phyloP scores from a whole-genome alignment of 2,888 invertebrate species.

The Drosophila yooni region DNA sequence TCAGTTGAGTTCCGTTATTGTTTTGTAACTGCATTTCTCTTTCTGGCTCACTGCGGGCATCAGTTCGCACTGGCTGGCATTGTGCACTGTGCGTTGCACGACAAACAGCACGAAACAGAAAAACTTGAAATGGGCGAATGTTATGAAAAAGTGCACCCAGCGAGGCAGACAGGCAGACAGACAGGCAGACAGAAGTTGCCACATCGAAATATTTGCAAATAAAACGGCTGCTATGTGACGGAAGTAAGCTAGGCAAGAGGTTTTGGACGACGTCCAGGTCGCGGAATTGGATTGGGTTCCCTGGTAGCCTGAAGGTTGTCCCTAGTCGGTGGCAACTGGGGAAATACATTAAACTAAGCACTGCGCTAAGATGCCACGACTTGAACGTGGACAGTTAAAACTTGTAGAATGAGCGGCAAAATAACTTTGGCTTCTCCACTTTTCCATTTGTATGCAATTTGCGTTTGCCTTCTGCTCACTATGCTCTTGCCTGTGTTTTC shows the following conservation, averaged over 20 bases:
- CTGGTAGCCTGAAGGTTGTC: neutral
- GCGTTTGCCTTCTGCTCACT: conserved; percentile 60
- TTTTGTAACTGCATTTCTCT: conserved; percentile 21
- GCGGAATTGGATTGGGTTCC: neutral
- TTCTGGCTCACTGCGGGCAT: conserved; percentile 3
- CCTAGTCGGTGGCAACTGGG: conserved; percentile 25
- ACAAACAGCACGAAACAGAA: conserved; percentile 4
- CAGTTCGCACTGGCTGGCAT: neutral
- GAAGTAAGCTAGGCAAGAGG: conserved; percentile 64
- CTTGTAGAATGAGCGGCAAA: conserved; percentile 8
- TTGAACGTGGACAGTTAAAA: conserved; percentile 47
- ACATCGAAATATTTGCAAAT: conserved; percentile 71
- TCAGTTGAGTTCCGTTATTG: conserved; percentile 31
- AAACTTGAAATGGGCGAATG: conserved; percentile 26
- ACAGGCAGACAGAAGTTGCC: conserved; percentile 7
- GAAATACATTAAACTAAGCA: conserved; percentile 73
- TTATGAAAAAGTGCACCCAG: conserved; percentile 25
- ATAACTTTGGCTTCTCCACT: neutral
- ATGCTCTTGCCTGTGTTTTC: conserved; percentile 27
- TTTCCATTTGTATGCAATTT: conserved; percentile 73
- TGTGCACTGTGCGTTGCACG: conserved; percentile 7
- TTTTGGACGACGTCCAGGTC: conserved; percentile 17
- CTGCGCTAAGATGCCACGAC: conserved; percentile 55
- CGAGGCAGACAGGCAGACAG: neutral
- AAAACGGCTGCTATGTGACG: conserved; percentile 78